phyloP scores from a whole-genome alignment of 1,140 invertebrate species.

The Bilobella aurantiaca region DNA sequence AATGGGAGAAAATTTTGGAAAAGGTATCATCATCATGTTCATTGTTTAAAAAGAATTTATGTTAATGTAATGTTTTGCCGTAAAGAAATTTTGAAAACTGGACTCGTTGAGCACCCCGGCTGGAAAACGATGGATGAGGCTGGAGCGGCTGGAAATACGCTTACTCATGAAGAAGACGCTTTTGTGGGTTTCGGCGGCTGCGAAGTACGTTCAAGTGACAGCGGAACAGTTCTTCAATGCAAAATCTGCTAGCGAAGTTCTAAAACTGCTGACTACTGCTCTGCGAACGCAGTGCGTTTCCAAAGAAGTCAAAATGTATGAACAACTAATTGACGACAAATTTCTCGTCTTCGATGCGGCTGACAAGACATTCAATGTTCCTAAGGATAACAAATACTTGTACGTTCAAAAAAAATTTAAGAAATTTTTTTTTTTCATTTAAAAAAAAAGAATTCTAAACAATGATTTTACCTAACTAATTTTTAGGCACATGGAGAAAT shows the following conservation, averaged over 20 bases:
- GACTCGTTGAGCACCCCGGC: neutral
- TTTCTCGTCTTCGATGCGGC: neutral
- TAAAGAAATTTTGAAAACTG: neutral
- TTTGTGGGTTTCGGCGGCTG: neutral
- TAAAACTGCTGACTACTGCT: neutral
- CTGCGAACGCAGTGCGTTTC: neutral
- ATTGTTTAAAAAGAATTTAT: neutral
- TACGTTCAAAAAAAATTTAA: neutral
- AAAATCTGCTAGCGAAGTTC: neutral
- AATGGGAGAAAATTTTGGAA: slow-evolving; percentile 3
- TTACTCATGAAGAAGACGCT: neutral
- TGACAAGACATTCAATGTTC: neutral
- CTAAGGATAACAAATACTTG: slow-evolving; percentile 5
- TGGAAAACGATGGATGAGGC: slow-evolving; percentile 1
- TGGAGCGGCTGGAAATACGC: neutral
- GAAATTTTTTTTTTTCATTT: neutral
- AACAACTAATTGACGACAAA: neutral
- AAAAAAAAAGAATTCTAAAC: no score
- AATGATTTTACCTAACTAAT: no score
- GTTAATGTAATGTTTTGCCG: neutral
- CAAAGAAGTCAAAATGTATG: neutral
- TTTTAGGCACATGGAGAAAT: neutral
- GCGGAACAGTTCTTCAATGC: neutral
- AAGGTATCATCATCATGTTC: no score
- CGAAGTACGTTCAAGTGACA: neutral